phyloP scores from a whole-genome alignment of 2,797 vertebrate genomes.

The Crypturellus tataupa region DNA sequence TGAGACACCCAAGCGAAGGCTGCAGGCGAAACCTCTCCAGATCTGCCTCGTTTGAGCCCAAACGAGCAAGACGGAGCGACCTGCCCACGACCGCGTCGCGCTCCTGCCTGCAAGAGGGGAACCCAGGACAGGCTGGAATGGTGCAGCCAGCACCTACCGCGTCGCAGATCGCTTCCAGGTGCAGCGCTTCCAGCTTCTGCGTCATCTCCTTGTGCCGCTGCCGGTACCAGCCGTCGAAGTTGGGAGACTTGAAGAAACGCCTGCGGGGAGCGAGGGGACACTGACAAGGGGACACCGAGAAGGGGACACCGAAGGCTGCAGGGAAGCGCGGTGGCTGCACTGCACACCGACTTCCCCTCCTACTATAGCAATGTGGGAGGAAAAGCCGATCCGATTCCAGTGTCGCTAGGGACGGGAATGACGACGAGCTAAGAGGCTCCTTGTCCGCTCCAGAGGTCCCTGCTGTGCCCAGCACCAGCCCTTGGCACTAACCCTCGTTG shows the following conservation, averaged over 20 bases:
- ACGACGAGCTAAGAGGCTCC: rapidly evolving
- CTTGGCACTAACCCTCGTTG: neutral
- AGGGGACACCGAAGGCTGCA: neutral
- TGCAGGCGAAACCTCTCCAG: neutral
- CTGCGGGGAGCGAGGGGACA: conserved; percentile 69
- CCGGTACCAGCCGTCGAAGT: conserved; percentile 96
- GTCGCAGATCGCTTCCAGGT: conserved; percentile 91
- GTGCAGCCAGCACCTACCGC: conserved; percentile 79
- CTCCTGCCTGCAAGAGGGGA: neutral
- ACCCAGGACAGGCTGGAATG: neutral
- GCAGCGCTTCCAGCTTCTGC: conserved; percentile 91
- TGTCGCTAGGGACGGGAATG: rapidly evolving
- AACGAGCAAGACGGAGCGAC: neutral
- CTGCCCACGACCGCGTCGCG: neutral
- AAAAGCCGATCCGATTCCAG: neutral
- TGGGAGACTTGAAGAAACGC: conserved; percentile 92
- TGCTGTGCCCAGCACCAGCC: neutral
- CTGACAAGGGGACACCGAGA: rapidly evolving
- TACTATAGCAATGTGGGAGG: neutral
- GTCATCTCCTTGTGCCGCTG: conserved; percentile 91
- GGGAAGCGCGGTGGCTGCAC: rapidly evolving
- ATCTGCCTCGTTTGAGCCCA: neutral
- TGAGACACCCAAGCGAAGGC: neutral
- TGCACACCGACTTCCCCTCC: neutral
- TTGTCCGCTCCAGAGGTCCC: neutral